Evolutionary conservation across 2,113 vertebrate species (phyloP).

Genomic region (Xenus cinereus): DNA sequence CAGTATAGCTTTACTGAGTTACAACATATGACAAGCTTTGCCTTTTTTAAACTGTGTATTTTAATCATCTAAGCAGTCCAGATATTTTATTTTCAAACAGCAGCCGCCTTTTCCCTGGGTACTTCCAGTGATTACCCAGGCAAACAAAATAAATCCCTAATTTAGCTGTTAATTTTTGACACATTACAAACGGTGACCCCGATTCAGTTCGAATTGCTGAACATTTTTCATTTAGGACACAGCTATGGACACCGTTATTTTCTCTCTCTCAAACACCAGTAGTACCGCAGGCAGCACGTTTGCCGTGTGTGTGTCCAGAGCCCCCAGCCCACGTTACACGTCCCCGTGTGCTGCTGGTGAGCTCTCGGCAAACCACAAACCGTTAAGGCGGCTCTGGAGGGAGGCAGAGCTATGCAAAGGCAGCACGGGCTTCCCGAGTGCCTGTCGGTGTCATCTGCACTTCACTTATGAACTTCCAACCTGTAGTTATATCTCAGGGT

Average conservation of each 20-base stretch:
- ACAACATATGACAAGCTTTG: rapidly evolving
- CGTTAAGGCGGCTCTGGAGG: not conserved
- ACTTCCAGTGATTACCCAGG: not conserved
- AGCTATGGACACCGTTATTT: not conserved
- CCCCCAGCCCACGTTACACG: rapidly evolving
- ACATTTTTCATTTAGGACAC: not conserved
- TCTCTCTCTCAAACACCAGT: not conserved
- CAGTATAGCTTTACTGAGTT: not conserved
- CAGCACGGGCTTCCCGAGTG: not conserved
- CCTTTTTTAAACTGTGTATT: not conserved
- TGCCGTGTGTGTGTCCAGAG: not conserved
- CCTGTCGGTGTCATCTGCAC: not conserved
- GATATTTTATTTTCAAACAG: not conserved
- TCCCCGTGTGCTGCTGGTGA: not conserved
- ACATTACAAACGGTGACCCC: not conserved
- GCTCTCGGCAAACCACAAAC: not conserved
- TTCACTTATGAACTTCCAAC: not conserved
- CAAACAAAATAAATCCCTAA: conserved; percentile 10
- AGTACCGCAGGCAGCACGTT: not conserved
- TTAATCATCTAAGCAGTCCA: not conserved
- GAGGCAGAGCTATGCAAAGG: not conserved
- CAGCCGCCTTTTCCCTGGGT: not conserved
- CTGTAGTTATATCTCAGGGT: not conserved
- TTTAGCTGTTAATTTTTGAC: conserved; percentile 19
- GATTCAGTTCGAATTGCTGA: not conserved